Base-by-base conservation (phyloP, 2,797 vertebrate genomes). In the Chloroceryle inda region DNA sequence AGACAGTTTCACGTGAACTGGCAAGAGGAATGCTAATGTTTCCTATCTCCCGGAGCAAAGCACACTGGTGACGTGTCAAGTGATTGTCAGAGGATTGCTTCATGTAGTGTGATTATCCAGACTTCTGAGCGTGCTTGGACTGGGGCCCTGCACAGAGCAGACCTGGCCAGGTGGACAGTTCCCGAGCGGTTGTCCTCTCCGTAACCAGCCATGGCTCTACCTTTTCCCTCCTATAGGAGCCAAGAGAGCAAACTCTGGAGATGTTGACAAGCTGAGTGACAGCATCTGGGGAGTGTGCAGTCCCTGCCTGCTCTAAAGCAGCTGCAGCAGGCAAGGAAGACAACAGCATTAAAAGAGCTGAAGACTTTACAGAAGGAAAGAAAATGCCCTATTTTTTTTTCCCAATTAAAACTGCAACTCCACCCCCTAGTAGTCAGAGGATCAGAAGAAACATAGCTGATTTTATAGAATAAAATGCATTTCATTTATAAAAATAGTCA, bases 401-500 rank as follows among this genome's bases (percentile, higher is more conserved):
- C 8, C 18, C 66, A 68, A 78, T 86, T 76, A 15, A 62, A 86
- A 55, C 49, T 38, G 53, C 44, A 77, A 26, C 53, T 80, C 52
- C 13, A 2, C 49, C 87, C 74, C 89, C 77, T 82, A 29, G 61
- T 29, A 66, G 37, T 88, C 90, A 49, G 27, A 53, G n/a, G 31
- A 75, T 50, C 35, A 86, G 59, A 72, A 86, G 61, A 80, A 85
- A 72, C 33, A 53, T 23, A n/a, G 29, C 37, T 78, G 69, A 1
- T 88, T 91, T 88, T 68, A 64, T 88, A 23, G 61, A 90, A 90
- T 75, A 93, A 88, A 93, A 93, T 81, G 56, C 61, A 84, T 90
- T 86, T 88, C 7, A 50, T 86, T 83, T 84, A 78, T 53, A 88
- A 93, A 96, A 93, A 92, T 56, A 93, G 77, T 61, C 62, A 88